Evolutionary conservation across 1,140 invertebrate species (phyloP).

Genomic region (Cydia strobilella): DNA sequence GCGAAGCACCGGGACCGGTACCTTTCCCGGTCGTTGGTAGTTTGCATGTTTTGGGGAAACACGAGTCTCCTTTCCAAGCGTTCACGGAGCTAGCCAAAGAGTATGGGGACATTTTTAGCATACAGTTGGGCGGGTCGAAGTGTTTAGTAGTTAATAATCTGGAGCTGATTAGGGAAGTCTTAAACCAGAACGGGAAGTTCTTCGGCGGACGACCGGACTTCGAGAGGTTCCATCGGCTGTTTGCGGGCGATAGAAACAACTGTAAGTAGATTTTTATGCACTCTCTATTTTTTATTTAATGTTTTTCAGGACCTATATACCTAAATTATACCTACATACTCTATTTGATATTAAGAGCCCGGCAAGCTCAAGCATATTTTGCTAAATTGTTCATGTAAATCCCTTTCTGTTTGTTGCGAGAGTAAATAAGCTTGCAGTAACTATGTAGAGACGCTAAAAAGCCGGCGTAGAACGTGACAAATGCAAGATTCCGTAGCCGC

Average conservation of each 20-base stretch:
- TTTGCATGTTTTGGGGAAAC: conserved; percentile 84
- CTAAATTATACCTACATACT: too few relatives aligned
- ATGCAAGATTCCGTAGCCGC: too few relatives aligned
- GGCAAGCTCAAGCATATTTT: too few relatives aligned
- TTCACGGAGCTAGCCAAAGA: conserved; percentile 85
- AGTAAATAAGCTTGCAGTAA: background rate
- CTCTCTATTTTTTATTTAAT: background rate
- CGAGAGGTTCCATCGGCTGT: conserved; percentile 79
- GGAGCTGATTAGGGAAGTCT: conserved; percentile 87
- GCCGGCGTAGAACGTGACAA: too few relatives aligned
- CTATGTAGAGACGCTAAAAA: background rate
- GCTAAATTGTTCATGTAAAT: too few relatives aligned
- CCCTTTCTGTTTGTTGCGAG: too few relatives aligned
- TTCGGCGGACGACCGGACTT: conserved; percentile 92
- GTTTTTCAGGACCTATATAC: background rate
- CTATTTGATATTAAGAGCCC: too few relatives aligned
- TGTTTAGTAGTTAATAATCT: conserved; percentile 90
- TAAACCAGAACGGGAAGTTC: conserved; percentile 88
- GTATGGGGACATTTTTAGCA: conserved; percentile 88
- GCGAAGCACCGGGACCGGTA: conserved; percentile 81
- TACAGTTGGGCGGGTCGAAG: conserved; percentile 85
- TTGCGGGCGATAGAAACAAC: conserved; percentile 72
- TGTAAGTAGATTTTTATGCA: conserved; percentile 56
- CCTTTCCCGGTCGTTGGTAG: conserved; percentile 87
- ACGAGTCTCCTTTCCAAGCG: conserved; percentile 86